A percentile compares a stretch with the other conserved stretches of the same genome.
Conservation (phyloP, 1,140 invertebrate genomes). For the Calliopsis andreniformis region DNA sequence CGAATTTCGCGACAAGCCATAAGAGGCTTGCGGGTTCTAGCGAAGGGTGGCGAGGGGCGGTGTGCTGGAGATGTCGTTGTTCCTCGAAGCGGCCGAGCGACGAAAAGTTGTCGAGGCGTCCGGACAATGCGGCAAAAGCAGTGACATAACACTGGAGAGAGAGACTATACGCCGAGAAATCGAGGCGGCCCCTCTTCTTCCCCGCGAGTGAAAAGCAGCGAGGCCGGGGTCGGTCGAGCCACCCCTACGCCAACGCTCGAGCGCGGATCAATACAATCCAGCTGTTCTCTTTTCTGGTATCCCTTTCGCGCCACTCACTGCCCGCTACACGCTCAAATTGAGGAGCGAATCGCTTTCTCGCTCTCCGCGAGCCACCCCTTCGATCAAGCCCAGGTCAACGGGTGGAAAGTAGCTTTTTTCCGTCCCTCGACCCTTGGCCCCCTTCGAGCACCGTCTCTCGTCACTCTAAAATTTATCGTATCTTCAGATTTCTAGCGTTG, state of each 20-base stretch:
- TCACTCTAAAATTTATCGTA: too few relatives aligned
- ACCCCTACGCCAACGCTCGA: constrained; percentile 70
- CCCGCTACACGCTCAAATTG: constrained; percentile 50
- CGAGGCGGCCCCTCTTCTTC: constrained; percentile 44
- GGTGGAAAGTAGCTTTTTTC: constrained; percentile 25
- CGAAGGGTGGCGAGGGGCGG: background rate
- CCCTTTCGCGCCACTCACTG: constrained; percentile 65
- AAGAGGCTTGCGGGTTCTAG: background rate
- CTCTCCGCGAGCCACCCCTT: background rate
- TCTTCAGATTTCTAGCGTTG: too few relatives aligned
- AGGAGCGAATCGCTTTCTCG: constrained; percentile 11
- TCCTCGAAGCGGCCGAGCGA: background rate
- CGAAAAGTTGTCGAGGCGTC: constrained; percentile 1
- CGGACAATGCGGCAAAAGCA: constrained; percentile 42
- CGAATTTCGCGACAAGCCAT: background rate
- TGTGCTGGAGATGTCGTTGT: background rate
- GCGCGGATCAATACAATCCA: constrained; percentile 79
- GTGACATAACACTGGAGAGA: constrained; percentile 61
- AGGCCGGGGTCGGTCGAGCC: constrained; percentile 61
- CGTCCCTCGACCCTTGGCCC: background rate
- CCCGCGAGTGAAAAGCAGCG: constrained; percentile 62
- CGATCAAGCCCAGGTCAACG: background rate
- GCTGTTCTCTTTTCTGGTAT: constrained; percentile 77
- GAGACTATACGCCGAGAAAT: constrained; percentile 45
- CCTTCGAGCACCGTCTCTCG: too few relatives aligned